Conservation (phyloP, 2,888 invertebrate genomes). For the Ischnus inquisitorius region DNA sequence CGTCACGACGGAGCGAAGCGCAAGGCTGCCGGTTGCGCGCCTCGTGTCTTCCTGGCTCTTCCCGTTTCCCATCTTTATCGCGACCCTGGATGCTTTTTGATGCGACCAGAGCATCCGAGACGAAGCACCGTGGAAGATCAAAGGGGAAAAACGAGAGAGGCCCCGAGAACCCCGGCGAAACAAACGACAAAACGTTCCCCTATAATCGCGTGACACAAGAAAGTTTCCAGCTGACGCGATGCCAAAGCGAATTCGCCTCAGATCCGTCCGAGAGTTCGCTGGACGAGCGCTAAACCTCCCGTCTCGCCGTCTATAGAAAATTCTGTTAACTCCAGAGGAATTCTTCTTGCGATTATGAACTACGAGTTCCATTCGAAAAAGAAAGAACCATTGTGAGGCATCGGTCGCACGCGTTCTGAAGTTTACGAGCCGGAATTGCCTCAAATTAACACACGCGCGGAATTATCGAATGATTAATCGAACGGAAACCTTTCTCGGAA, state of each 20-base stretch:
- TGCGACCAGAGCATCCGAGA: constrained; percentile 1
- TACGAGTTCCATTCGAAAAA: no score
- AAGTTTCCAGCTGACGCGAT: constrained; percentile 5
- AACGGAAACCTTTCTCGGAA: no score
- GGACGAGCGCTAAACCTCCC: background rate
- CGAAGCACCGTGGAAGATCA: constrained; percentile 8
- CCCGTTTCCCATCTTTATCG: constrained; percentile 48
- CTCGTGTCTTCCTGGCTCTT: constrained; percentile 12
- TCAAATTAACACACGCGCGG: no score
- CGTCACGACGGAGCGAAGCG: background rate
- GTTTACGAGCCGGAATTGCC: no score
- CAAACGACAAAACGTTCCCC: background rate
- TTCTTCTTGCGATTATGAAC: background rate
- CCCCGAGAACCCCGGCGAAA: background rate
- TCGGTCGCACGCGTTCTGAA: no score
- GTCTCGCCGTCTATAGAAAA: background rate
- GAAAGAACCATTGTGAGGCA: no score
- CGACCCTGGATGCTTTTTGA: background rate
- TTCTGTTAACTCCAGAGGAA: constrained; percentile 1
- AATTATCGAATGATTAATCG: no score
- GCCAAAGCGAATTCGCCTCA: background rate
- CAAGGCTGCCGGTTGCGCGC: constrained; percentile 17
- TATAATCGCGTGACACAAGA: constrained; percentile 3
- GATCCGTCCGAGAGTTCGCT: background rate
- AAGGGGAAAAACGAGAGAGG: background rate